Percentiles rank a stretch among this genome's conserved stretches.
Conservation (phyloP, 1,140 invertebrate genomes). For the Magallana gigas region DNA sequence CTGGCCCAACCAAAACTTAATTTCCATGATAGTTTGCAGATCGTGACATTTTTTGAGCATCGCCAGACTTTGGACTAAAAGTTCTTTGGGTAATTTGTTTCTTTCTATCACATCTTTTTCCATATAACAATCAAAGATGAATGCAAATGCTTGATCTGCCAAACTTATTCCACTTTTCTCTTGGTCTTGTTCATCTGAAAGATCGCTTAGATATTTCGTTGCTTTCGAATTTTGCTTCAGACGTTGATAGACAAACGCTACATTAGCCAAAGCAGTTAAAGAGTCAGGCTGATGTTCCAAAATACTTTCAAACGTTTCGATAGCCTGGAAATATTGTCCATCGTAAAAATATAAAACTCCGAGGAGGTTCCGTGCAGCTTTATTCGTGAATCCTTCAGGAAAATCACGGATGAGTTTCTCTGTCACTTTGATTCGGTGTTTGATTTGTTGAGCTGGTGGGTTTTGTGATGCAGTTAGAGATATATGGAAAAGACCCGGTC, state of each 20-base stretch:
- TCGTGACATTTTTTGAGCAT: not conserved
- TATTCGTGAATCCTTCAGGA: conserved; percentile 27
- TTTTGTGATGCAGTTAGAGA: conserved; percentile 46
- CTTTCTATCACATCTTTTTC: conserved; percentile 32
- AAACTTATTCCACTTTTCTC: not conserved
- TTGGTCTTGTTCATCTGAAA: not conserved
- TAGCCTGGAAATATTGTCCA: not conserved
- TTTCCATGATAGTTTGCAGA: not conserved
- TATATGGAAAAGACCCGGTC: conserved; percentile 42
- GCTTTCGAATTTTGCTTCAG: conserved; percentile 44
- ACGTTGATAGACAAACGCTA: conserved; percentile 45
- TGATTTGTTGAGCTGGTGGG: conserved; percentile 18
- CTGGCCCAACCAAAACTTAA: conserved; percentile 51
- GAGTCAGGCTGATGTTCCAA: not conserved
- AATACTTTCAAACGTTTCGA: conserved; percentile 31
- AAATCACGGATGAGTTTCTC: conserved; percentile 41
- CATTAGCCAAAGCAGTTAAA: conserved; percentile 41
- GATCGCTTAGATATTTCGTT: not conserved
- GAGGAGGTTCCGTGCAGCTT: conserved; percentile 44
- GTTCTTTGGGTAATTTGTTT: not conserved
- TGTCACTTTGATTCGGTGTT: conserved; percentile 35
- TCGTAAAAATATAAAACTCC: conserved; percentile 43
- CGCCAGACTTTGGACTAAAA: conserved; percentile 23
- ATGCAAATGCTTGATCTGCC: conserved; percentile 48
- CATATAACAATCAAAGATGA: conserved; percentile 45